phyloP scores from a whole-genome alignment of 2,113 vertebrate genomes.

The Neogobius melanostomus region DNA sequence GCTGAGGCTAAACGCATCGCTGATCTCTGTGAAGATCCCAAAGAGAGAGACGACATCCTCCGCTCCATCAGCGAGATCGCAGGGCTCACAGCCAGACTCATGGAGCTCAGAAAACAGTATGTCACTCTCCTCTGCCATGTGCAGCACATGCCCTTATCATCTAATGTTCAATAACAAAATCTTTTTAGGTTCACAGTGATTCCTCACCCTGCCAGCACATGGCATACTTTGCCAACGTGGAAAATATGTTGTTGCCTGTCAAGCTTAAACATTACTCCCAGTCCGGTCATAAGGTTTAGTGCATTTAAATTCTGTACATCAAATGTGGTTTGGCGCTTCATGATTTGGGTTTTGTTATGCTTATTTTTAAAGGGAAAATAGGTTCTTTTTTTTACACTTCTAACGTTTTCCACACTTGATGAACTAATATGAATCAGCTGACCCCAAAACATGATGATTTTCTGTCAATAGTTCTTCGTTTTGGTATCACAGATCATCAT shows the following conservation, averaged over 20 bases:
- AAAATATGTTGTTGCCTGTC: conserved; percentile 62
- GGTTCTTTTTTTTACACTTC: not conserved
- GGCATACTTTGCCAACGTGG: conserved; percentile 54
- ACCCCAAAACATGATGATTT: not conserved
- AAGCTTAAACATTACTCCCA: conserved; percentile 44
- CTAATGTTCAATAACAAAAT: conserved; percentile 1
- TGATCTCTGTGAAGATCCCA: conserved; percentile 93
- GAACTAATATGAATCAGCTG: not conserved
- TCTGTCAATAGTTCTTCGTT: not conserved
- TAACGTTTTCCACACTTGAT: not conserved
- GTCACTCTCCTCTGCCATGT: conserved; percentile 38
- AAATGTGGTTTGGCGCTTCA: conserved; percentile 1
- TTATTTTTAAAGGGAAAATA: not conserved
- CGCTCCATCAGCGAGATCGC: conserved; percentile 93
- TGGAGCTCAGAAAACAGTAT: conserved; percentile 89
- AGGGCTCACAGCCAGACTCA: conserved; percentile 87
- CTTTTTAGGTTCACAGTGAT: conserved; percentile 56
- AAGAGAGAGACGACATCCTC: conserved; percentile 94
- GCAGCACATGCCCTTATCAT: not conserved
- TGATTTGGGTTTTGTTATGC: not conserved
- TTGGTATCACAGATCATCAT: not conserved
- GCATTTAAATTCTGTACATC: conserved; percentile 10
- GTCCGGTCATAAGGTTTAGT: conserved; percentile 56
- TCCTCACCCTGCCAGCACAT: conserved; percentile 39
- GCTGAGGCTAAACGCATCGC: conserved; percentile 93